These are phyloP conservation scores for Synergus laeviventris DNA, from an alignment of 2,888 invertebrate genomes.

Conservation along the genomic window DNA sequence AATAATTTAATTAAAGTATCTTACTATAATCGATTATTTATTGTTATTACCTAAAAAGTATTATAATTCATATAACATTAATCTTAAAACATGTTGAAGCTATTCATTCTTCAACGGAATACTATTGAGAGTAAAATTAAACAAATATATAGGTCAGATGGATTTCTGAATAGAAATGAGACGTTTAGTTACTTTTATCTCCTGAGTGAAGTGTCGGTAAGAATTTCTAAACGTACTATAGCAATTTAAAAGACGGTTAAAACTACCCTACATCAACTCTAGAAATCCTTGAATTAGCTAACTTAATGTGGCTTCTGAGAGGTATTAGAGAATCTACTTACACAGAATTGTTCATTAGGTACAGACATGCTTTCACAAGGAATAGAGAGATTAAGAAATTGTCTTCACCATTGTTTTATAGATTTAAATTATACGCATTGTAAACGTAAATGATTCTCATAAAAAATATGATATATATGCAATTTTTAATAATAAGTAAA, in stretches of 20 bases:
- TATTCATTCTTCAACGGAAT: not conserved
- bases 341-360: not conserved
- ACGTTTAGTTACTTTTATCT: conserved; percentile 18
- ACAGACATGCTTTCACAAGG: not conserved
- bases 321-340: not conserved
- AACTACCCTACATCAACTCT: not conserved
- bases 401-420: not conserved
- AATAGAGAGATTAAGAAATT: not conserved
- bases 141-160: conserved; percentile 18
- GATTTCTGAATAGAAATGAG: conserved; percentile 10
- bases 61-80: not conserved
- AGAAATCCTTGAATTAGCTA: conserved; percentile 14
- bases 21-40: not conserved
- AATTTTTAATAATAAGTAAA: no score
- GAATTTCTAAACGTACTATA: conserved; percentile 10
- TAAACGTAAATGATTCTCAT: no score
- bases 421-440: no score
- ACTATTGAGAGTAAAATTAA: conserved; percentile 4
- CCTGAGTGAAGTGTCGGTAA: not conserved
- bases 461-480: no score
- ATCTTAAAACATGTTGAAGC: not conserved
- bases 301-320: conserved; percentile 23
- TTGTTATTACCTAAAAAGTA: not conserved
- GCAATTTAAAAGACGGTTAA: conserved; percentile 9
- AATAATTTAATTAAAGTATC: not conserved